Evolutionary conservation across 35 echinoderm and acorn worm species (phyloP).

Genomic region (Diadema setosum): DNA sequence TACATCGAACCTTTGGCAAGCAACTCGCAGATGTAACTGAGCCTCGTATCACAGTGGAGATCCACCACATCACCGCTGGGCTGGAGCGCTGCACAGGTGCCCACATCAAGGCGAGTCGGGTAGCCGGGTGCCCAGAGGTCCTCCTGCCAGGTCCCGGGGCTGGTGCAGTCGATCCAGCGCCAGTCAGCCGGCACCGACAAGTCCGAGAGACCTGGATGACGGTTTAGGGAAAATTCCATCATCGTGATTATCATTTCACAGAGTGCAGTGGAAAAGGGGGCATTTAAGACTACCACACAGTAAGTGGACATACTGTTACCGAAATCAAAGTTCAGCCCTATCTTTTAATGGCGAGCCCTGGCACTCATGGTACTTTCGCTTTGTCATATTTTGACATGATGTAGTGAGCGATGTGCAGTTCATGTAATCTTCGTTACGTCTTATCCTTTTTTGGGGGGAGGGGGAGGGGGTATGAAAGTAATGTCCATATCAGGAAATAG

Average conservation of each 20-base stretch:
- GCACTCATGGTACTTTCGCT: too few relatives aligned
- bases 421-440: too few relatives aligned
- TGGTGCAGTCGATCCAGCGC: conserved; percentile 66
- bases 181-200: conserved; percentile 57
- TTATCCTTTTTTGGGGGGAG: too few relatives aligned
- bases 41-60: background rate
- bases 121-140: conserved; percentile 60
- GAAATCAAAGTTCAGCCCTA: too few relatives aligned
- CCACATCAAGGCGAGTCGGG: conserved; percentile 31
- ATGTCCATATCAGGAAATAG: too few relatives aligned
- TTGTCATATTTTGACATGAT: too few relatives aligned
- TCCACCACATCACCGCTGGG: background rate
- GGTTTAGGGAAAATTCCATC: background rate
- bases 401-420: too few relatives aligned
- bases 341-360: too few relatives aligned
- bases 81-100: conserved; percentile 42
- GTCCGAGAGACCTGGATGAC: conserved; percentile 64
- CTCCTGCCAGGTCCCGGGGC: conserved; percentile 34
- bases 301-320: too few relatives aligned
- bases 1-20: conserved; percentile 10
- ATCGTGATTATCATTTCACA: background rate
- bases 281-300: too few relatives aligned
- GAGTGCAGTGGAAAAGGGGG: too few relatives aligned
- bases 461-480: too few relatives aligned
- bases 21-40: conserved; percentile 10